Base-by-base conservation (phyloP, 2,113 vertebrate species). In the Connochaetes taurinus region DNA sequence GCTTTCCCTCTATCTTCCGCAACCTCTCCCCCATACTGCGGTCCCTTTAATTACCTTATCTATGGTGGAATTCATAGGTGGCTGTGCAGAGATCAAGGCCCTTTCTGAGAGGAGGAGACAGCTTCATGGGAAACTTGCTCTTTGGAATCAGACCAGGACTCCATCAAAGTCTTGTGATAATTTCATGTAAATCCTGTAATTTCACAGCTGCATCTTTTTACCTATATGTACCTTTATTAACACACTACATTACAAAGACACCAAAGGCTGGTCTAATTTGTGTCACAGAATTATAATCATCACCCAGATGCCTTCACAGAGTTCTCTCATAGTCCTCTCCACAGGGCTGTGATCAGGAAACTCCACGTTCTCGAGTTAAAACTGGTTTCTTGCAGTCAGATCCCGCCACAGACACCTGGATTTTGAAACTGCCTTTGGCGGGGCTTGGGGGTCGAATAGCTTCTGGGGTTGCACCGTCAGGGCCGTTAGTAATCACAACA, bases 21-120 rank as follows among this genome's bases (percentile, higher is more conserved):
- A 14, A 53, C 31, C n/a, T 23, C n/a, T 36, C 23, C 23, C 12
- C 98, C 97, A 98, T 98, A 96, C 98, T 97, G 98, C 98, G 98
- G 92, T 94, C 93, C 98, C 99, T 99, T 98, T 99, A 99, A 98
- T 99, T 99, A 99, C 98, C 98, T 99, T 98, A 98, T 98, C 98
- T 98, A 98, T 98, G 98, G 98, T 98, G 98, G 99, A 98, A 99
- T 98, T 99, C 99, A 99, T 99, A 99, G 98, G 98, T 98, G 98
- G 98, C 98, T 98, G 98, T 89, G 87, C 45, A 87, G 98, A 98
- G 98, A 98, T 99, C 99, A 99, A 99, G 98, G 98, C 98, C n/a
- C 97, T 98, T 98, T 99, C 98, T 98, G 98, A 99, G 98, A 92
- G 98, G 98, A 97, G 62, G 98, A 98, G 98, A 97, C 98, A 96